phyloP scores from a whole-genome alignment of 2,888 invertebrate genomes.

The Aphrophora alni region DNA sequence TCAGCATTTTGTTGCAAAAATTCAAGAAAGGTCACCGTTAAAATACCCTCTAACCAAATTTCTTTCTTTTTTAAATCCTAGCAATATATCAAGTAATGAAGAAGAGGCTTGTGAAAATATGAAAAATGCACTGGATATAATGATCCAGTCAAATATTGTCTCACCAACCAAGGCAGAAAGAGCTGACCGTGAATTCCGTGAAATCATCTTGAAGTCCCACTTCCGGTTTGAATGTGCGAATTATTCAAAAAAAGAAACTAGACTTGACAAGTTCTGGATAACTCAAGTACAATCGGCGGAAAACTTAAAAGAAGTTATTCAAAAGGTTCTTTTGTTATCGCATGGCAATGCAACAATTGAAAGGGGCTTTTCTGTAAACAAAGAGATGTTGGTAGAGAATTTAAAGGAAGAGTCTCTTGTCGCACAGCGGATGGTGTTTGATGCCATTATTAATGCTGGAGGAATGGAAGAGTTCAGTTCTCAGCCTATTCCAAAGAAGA shows the following conservation, averaged over 20 bases:
- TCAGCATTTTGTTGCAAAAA: not conserved
- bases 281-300: not conserved
- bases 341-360: constrained; percentile 6
- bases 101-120: not conserved
- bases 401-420: constrained; percentile 8
- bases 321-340: not conserved
- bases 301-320: not conserved
- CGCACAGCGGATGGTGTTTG: not conserved
- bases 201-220: not conserved
- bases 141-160: not conserved
- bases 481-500: not conserved
- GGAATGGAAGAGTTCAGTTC: not conserved
- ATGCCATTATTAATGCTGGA: not conserved
- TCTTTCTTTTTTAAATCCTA: not conserved
- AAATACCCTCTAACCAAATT: not conserved
- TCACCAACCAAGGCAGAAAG: not conserved
- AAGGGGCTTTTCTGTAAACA: constrained; percentile 26
- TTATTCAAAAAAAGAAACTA: not conserved
- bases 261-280: not conserved
- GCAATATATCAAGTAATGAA: not conserved
- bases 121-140: not conserved
- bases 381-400: constrained; percentile 20
- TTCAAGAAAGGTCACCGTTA: not conserved
- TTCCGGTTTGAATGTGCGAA: not conserved
- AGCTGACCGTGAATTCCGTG: not conserved